Evolutionary conservation across 2,113 vertebrate genomes (phyloP).

Genomic region (Uropsilus gracilis): DNA sequence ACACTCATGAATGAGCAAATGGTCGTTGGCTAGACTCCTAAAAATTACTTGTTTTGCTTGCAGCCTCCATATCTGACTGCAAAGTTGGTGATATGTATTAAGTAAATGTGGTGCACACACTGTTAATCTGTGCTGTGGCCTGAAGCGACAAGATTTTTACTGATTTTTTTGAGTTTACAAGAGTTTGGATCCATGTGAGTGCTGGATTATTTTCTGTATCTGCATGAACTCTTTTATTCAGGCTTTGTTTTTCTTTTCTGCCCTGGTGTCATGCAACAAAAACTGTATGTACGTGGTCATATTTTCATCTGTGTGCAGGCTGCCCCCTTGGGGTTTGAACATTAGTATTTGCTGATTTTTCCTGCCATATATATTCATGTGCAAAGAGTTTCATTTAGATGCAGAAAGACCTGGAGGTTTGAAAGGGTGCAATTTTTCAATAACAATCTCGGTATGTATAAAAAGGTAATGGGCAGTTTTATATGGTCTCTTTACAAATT

Average conservation of each 20-base stretch:
- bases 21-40: slow-evolving; percentile 51
- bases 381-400: slow-evolving; percentile 25
- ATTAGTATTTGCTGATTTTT: slow-evolving; percentile 73
- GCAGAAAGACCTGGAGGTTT: slow-evolving; percentile 43
- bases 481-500: slow-evolving; percentile 63
- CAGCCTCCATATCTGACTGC: slow-evolving; percentile 45
- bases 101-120: slow-evolving; percentile 4
- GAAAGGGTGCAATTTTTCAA: slow-evolving; percentile 18
- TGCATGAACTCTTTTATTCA: not conserved
- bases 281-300: slow-evolving; percentile 33
- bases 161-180: not conserved
- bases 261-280: slow-evolving; percentile 34
- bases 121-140: not conserved
- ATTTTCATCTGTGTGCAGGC: slow-evolving; percentile 81
- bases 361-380: slow-evolving; percentile 36
- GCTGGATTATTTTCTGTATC: not conserved
- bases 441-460: slow-evolving; percentile 16
- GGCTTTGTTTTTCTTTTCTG: not conserved
- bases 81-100: slow-evolving; percentile 41
- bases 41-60: slow-evolving; percentile 63
- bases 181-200: not conserved
- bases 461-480: slow-evolving; percentile 61
- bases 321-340: slow-evolving; percentile 80
- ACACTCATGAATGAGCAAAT: slow-evolving; percentile 52
- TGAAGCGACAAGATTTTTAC: not conserved